Percentiles rank a stretch among this genome's conserved stretches.
Evolutionary conservation across 2,797 vertebrate species (phyloP).

Genomic region (Danio albolineatus): DNA sequence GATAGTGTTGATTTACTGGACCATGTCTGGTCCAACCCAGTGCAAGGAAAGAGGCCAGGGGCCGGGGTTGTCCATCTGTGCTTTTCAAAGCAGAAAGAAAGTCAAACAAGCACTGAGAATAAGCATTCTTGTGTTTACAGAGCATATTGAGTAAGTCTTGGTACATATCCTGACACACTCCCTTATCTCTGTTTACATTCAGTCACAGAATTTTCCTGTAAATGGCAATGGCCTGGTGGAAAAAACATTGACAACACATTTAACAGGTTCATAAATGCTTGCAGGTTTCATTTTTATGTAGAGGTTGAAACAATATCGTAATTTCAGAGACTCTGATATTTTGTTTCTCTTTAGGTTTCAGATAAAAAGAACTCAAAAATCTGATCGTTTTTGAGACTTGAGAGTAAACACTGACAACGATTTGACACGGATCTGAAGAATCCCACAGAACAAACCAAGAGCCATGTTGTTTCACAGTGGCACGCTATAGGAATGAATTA

Average conservation of each 20-base stretch:
- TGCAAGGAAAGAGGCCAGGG: conserved; percentile 37
- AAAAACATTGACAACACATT: conserved; percentile 40
- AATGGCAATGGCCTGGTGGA: conserved; percentile 6
- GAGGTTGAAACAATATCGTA: conserved; percentile 1
- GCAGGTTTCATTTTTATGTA: not conserved
- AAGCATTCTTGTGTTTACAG: conserved; percentile 52
- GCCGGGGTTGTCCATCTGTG: conserved; percentile 56
- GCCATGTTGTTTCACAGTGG: not conserved
- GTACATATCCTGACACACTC: conserved; percentile 32
- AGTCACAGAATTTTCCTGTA: conserved; percentile 24
- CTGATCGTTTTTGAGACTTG: not conserved
- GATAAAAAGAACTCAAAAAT: conserved; percentile 3
- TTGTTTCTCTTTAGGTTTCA: conserved; percentile 1
- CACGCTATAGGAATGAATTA: not conserved
- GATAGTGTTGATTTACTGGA: conserved; percentile 54
- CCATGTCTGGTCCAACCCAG: conserved; percentile 27
- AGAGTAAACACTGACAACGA: conserved; percentile 10
- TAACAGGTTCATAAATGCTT: conserved; percentile 8
- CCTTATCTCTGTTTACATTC: conserved; percentile 55
- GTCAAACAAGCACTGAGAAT: conserved; percentile 52
- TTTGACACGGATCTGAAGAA: conserved; percentile 10
- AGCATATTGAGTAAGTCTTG: conserved; percentile 45
- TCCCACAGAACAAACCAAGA: conserved; percentile 4
- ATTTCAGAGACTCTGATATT: not conserved
- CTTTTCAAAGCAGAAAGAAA: conserved; percentile 53